A percentile compares a stretch with the other conserved stretches of the same genome.
Evolutionary conservation across 2,113 vertebrate species (phyloP).

Genomic region (Syrrhaptes paradoxus): DNA sequence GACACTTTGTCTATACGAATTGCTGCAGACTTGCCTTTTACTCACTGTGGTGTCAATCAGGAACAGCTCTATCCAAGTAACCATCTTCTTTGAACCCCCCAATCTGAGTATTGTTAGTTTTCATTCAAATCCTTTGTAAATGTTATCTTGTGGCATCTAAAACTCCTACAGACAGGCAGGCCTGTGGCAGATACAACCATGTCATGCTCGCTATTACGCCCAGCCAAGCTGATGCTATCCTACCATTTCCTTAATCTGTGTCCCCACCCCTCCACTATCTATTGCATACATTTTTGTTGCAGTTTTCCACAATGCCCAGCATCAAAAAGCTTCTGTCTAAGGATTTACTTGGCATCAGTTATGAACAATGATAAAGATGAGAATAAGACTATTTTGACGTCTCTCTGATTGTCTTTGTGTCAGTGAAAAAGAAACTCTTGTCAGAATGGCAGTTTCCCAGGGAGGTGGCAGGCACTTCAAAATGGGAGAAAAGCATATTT

Average conservation of each 20-base stretch:
- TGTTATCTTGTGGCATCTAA: neutral
- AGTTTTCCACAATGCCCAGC: neutral
- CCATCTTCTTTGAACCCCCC: neutral
- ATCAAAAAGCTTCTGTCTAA: neutral
- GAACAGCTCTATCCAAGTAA: neutral
- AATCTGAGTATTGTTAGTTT: neutral
- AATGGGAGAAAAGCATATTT: neutral
- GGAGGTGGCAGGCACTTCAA: neutral
- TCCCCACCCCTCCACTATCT: neutral
- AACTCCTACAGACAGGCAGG: neutral
- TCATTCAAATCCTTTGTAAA: neutral
- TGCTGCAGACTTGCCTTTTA: neutral
- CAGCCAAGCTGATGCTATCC: neutral
- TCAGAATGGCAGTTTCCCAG: neutral
- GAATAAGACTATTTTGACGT: neutral
- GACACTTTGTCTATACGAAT: neutral
- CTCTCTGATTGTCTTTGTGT: neutral
- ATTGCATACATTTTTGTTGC: neutral
- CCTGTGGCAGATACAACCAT: fast-evolving
- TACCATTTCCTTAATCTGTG: neutral
- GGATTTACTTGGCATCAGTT: neutral
- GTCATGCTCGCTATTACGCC: neutral
- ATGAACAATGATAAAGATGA: neutral
- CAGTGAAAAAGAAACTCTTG: neutral
- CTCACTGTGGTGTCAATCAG: neutral